phyloP scores from a whole-genome alignment of 2,888 invertebrate species.

The Torymus aiolomorphi region DNA sequence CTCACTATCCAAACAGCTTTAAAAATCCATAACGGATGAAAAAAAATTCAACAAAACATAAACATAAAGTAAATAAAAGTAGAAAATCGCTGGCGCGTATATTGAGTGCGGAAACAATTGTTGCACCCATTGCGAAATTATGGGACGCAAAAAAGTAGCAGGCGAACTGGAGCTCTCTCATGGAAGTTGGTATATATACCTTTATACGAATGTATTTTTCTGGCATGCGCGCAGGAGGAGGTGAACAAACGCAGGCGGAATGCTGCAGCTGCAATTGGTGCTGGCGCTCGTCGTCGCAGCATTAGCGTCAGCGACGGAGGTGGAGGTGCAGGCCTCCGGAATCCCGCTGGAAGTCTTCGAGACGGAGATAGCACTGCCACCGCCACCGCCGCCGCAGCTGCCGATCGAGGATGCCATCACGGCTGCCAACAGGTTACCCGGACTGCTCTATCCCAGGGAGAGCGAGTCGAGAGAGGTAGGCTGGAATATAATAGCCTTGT shows the following conservation, averaged over 20 bases:
- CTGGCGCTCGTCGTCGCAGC: slow-evolving; percentile 29
- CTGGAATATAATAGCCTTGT: too few relatives aligned
- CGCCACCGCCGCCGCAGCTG: too few relatives aligned
- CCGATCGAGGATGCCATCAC: too few relatives aligned
- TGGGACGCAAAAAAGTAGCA: too few relatives aligned
- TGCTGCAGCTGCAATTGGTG: slow-evolving; percentile 49
- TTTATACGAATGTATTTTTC: not conserved
- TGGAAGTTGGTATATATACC: slow-evolving; percentile 26
- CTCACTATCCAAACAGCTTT: too few relatives aligned
- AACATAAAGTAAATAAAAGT: too few relatives aligned
- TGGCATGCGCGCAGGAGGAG: slow-evolving; percentile 5
- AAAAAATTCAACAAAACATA: too few relatives aligned
- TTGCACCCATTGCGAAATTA: too few relatives aligned
- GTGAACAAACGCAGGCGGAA: slow-evolving; percentile 20
- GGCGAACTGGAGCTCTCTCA: not conserved
- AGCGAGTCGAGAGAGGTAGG: slow-evolving; percentile 88
- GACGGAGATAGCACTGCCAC: too few relatives aligned
- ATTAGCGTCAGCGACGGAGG: slow-evolving; percentile 26
- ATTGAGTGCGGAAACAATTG: too few relatives aligned
- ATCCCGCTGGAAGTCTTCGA: slow-evolving; percentile 24
- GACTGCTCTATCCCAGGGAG: slow-evolving; percentile 85
- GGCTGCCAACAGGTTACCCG: slow-evolving; percentile 66
- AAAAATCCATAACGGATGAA: too few relatives aligned
- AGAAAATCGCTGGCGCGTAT: too few relatives aligned
- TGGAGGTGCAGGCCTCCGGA: slow-evolving; percentile 22